Percentiles rank a stretch among this genome's conserved stretches.
phyloP scores from a whole-genome alignment of 2,113 vertebrate genomes.

The Sus scrofa region DNA sequence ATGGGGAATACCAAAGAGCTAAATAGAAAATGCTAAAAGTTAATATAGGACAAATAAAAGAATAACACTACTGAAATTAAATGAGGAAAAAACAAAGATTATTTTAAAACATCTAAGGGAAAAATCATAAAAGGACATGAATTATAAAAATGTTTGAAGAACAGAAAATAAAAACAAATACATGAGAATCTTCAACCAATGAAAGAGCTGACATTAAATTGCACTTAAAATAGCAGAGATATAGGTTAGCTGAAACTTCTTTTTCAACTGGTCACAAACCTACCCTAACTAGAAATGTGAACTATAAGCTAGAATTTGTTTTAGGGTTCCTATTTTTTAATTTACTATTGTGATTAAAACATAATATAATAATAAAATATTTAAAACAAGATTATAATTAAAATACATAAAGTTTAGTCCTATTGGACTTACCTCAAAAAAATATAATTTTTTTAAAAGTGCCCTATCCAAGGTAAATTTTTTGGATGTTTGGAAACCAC shows the following conservation, averaged over 20 bases:
- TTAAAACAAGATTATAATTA: not conserved
- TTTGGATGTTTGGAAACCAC: not conserved
- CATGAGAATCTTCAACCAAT: not conserved
- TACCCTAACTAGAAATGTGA: not conserved
- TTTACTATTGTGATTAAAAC: not conserved
- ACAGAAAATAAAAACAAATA: not conserved
- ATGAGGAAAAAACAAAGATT: not conserved
- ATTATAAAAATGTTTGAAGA: not conserved
- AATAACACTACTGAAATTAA: not conserved
- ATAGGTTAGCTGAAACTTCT: not conserved
- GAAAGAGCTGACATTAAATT: not conserved
- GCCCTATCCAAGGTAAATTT: not conserved
- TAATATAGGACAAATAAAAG: not conserved
- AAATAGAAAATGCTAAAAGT: not conserved
- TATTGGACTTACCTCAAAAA: not conserved
- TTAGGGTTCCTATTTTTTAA: not conserved
- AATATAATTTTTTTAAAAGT: not conserved
- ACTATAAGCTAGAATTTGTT: not conserved
- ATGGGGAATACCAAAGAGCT: not conserved
- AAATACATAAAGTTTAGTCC: not conserved
- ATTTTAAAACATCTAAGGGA: not conserved
- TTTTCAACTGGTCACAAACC: not conserved
- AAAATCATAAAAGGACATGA: not conserved
- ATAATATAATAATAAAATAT: not conserved
- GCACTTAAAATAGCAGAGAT: not conserved